A percentile compares a stretch with the other conserved stretches of the same genome.
phyloP scores from a whole-genome alignment of 2,888 invertebrate genomes.

The Prostheceraeus crozeri region DNA sequence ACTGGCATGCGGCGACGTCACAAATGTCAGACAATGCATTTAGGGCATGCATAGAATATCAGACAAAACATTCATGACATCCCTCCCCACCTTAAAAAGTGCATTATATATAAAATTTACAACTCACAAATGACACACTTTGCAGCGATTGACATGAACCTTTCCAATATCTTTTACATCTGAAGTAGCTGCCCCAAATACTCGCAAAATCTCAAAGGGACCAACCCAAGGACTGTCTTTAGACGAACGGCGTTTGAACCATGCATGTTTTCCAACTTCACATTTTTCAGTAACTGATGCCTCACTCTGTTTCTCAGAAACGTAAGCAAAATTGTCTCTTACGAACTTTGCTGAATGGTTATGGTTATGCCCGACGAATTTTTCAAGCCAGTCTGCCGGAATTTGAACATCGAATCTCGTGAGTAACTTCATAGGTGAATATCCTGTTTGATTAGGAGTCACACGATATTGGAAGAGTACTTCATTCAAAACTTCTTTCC shows the following conservation, averaged over 20 bases:
- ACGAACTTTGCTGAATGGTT: neutral
- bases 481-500: neutral
- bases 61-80: too few species aligned
- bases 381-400: neutral
- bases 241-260: neutral
- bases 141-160: conserved; percentile 2
- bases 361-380: conserved; percentile 1
- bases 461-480: neutral
- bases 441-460: conserved; percentile 11
- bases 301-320: neutral
- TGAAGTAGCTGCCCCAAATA: neutral
- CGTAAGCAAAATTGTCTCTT: neutral
- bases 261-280: neutral
- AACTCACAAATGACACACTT: too few species aligned
- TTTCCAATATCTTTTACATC: conserved; percentile 6
- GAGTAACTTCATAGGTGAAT: neutral
- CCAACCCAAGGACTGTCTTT: neutral
- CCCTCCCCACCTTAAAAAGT: too few species aligned
- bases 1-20: too few species aligned
- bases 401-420: conserved; percentile 9
- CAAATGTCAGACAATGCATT: too few species aligned
- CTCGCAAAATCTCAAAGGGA: neutral
- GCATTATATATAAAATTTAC: too few species aligned
- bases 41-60: too few species aligned
- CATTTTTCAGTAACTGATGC: neutral